Conservation (phyloP, 2,113 vertebrate species). For the Tragelaphus buxtoni region DNA sequence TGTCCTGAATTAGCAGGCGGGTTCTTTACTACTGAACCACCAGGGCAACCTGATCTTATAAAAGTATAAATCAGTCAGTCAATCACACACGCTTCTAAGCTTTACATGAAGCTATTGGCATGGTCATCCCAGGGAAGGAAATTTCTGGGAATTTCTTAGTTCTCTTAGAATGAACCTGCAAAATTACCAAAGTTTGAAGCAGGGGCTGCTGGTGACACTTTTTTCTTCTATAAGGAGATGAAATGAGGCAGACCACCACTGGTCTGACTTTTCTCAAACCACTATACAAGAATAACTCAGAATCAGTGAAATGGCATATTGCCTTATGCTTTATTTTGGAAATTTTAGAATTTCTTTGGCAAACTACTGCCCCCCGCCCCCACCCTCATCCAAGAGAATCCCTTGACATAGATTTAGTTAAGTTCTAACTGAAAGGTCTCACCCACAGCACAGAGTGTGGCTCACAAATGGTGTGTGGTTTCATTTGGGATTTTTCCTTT, state of each 20-base stretch:
- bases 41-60: not conserved
- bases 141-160: not conserved
- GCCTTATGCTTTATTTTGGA: slow-evolving; percentile 34
- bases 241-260: slow-evolving; percentile 31
- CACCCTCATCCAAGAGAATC: not conserved
- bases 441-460: not conserved
- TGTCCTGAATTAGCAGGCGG: not conserved
- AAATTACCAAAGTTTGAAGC: slow-evolving; percentile 5
- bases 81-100: not conserved
- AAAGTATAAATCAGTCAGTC: not conserved
- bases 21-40: not conserved
- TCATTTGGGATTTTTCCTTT: not conserved
- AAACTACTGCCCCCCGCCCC: not conserved
- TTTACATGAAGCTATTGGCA: not conserved
- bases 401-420: slow-evolving; percentile 32
- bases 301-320: not conserved
- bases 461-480: not conserved
- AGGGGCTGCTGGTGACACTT: not conserved
- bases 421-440: slow-evolving; percentile 20
- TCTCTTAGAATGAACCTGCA: not conserved
- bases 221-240: not conserved
- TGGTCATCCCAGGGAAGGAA: not conserved
- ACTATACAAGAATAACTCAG: not conserved
- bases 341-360: slow-evolving; percentile 30
- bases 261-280: slow-evolving; percentile 18